A percentile compares a stretch with the other conserved stretches of the same genome.
These are phyloP conservation scores for Phrynocephalus versicolor DNA, from an alignment of 2,113 vertebrate genomes.

Conservation along the genomic window DNA sequence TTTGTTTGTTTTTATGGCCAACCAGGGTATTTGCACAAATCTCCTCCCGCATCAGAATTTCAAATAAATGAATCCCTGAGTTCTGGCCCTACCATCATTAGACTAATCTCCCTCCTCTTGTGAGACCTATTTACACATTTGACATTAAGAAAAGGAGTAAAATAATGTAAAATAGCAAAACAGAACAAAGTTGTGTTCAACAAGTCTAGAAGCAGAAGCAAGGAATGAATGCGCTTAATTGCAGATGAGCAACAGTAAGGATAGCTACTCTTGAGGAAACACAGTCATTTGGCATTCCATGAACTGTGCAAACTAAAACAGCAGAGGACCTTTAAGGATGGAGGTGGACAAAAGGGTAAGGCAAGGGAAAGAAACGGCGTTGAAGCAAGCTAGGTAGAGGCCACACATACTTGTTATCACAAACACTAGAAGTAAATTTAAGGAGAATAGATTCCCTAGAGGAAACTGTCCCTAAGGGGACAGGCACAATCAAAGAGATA, in stretches of 20 bases:
- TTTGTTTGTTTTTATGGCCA: too few species aligned
- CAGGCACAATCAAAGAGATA: too few species aligned
- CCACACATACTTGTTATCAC: too few species aligned
- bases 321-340: not conserved
- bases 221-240: not conserved
- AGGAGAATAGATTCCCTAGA: too few species aligned
- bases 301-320: not conserved
- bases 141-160: not conserved
- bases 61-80: not conserved
- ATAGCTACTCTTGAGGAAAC: not conserved
- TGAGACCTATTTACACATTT: not conserved
- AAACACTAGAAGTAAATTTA: too few species aligned
- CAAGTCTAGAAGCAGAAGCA: not conserved
- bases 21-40: too few species aligned
- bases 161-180: not conserved
- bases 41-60: too few species aligned
- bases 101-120: not conserved
- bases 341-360: not conserved
- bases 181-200: not conserved
- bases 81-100: not conserved
- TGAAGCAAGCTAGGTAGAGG: not conserved
- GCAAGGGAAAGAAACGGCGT: not conserved
- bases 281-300: not conserved
- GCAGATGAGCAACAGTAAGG: not conserved
- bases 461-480: too few species aligned